These are phyloP conservation scores for Eurytoma californica DNA, from an alignment of 2,888 invertebrate species.

Conservation along the genomic window DNA sequence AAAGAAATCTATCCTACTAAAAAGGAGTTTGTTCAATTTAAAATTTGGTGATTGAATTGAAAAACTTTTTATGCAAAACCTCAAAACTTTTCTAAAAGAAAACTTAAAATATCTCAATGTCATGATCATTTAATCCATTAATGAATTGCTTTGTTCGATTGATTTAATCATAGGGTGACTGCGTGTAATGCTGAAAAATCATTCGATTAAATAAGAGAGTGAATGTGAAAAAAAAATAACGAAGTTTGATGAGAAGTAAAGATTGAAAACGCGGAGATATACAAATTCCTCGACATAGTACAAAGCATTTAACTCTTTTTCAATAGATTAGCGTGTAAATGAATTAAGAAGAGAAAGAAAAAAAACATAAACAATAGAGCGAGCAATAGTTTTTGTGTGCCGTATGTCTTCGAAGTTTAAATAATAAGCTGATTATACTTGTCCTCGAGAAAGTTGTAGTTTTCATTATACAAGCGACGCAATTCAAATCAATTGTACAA, in stretches of 20 bases:
- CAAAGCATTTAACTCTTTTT: constrained; percentile 73
- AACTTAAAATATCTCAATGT: too few species aligned
- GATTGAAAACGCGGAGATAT: constrained; percentile 64
- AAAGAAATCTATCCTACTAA: too few species aligned
- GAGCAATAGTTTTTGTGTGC: constrained; percentile 56
- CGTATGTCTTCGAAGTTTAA: constrained; percentile 53
- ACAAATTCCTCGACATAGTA: constrained; percentile 75
- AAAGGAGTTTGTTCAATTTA: too few species aligned
- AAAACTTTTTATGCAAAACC: neutral
- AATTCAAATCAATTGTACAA: constrained; percentile 24
- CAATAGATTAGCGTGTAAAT: constrained; percentile 66
- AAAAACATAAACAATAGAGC: constrained; percentile 60
- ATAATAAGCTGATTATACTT: constrained; percentile 33
- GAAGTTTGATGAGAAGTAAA: constrained; percentile 47
- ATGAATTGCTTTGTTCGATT: too few species aligned
- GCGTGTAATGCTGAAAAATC: neutral
- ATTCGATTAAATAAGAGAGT: constrained; percentile 25
- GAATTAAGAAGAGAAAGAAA: constrained; percentile 59
- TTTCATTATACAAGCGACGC: neutral
- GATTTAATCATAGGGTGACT: neutral
- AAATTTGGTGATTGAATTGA: neutral
- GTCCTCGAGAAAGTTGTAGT: neutral
- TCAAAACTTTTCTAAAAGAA: neutral
- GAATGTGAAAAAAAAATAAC: constrained; percentile 45
- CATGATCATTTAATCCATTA: too few species aligned